A percentile compares a stretch with the other conserved stretches of the same genome.
These are phyloP conservation scores for Tethya wilhelma DNA, from an alignment of 37 sponge, comb jelly and placozoan species.

Conservation along the genomic window DNA sequence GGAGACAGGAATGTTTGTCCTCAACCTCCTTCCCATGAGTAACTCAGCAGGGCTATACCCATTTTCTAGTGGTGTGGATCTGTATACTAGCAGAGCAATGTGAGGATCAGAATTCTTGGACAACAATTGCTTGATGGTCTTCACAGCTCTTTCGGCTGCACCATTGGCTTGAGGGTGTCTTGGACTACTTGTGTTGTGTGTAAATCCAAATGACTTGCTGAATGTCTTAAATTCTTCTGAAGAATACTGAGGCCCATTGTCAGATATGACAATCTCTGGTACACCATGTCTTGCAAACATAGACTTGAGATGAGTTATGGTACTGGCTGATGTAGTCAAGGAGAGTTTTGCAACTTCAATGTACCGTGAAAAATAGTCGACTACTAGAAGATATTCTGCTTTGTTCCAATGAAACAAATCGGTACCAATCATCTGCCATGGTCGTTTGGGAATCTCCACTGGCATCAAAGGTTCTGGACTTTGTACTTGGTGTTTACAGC, in stretches of 20 bases:
- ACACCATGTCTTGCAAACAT: no score
- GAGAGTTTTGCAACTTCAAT: not conserved
- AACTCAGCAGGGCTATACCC: slow-evolving; percentile 63
- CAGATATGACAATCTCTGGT: no score
- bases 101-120: slow-evolving; percentile 38
- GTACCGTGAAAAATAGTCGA: not conserved
- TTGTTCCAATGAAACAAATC: not conserved
- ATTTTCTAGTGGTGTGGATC: slow-evolving; percentile 46
- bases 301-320: no score
- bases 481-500: not conserved
- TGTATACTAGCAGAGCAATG: slow-evolving; percentile 44
- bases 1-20: slow-evolving; percentile 21
- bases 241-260: slow-evolving; percentile 64
- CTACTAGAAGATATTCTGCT: not conserved
- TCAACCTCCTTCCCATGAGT: slow-evolving; percentile 44
- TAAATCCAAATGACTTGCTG: slow-evolving; percentile 34
- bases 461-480: not conserved
- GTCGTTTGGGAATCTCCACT: not conserved
- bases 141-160: slow-evolving; percentile 49
- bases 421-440: slow-evolving; percentile 14
- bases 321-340: no score
- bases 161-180: slow-evolving; percentile 55
- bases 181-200: slow-evolving; percentile 72
- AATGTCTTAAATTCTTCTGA: slow-evolving; percentile 26
- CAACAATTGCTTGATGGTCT: slow-evolving; percentile 41